Evolutionary conservation across 2,888 invertebrate species (phyloP).

Genomic region (Caenorhabditis parvicauda): DNA sequence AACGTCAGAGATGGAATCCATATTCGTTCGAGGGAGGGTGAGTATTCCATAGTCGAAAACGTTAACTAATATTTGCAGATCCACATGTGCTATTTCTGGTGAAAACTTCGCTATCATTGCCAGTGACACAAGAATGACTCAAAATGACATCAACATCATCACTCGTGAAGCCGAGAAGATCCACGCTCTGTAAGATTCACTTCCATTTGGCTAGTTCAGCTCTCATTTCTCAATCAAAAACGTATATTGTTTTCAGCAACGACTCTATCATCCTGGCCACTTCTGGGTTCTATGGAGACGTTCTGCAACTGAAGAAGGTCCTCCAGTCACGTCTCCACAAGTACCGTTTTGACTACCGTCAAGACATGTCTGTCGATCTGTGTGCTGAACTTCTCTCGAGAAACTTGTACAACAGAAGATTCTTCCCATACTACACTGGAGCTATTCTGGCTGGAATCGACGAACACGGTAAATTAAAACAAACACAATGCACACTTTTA

Average conservation of each 20-base stretch:
- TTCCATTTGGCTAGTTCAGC: not conserved
- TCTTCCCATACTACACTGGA: slow-evolving; percentile 96
- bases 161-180: slow-evolving; percentile 59
- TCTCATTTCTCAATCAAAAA: not conserved
- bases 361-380: slow-evolving; percentile 78
- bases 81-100: slow-evolving; percentile 90
- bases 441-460: slow-evolving; percentile 93
- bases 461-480: slow-evolving; percentile 70
- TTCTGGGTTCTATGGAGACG: slow-evolving; percentile 96
- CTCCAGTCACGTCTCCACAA: slow-evolving; percentile 69
- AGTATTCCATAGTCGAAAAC: slow-evolving; percentile 6
- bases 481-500: not conserved
- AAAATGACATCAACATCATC: slow-evolving; percentile 52
- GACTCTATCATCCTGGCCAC: slow-evolving; percentile 84
- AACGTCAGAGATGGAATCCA: slow-evolving; percentile 57
- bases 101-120: slow-evolving; percentile 91
- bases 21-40: slow-evolving; percentile 60
- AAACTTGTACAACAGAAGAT: slow-evolving; percentile 89
- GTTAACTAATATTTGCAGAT: slow-evolving; percentile 71
- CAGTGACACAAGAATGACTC: slow-evolving; percentile 73
- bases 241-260: slow-evolving; percentile 67
- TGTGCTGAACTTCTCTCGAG: slow-evolving; percentile 93
- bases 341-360: slow-evolving; percentile 77
- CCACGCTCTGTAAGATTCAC: slow-evolving; percentile 50
- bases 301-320: slow-evolving; percentile 76